These are phyloP conservation scores for Oreamnos americanus DNA, from an alignment of 2,113 vertebrate genomes.

Conservation along the genomic window DNA sequence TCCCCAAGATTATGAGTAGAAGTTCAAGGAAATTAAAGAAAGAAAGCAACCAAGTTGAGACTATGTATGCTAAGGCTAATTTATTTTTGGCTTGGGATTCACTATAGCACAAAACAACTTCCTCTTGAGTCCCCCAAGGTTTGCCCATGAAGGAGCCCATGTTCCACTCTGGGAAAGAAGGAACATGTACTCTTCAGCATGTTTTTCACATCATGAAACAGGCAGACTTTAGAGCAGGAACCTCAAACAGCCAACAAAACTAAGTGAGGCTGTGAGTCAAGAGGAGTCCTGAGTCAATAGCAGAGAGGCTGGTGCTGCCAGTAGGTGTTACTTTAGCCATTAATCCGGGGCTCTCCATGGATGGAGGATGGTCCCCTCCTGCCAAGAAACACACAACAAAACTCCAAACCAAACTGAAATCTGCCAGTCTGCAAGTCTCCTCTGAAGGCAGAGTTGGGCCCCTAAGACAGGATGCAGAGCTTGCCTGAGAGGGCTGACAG, in stretches of 20 bases:
- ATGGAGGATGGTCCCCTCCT: slow-evolving; percentile 47
- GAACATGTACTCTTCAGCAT: not conserved
- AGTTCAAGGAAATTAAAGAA: not conserved
- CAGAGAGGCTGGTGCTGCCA: slow-evolving; percentile 65
- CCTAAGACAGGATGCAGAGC: slow-evolving; percentile 73
- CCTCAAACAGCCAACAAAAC: not conserved
- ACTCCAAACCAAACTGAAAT: slow-evolving; percentile 83
- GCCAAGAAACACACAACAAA: slow-evolving; percentile 84
- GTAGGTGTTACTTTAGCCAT: slow-evolving; percentile 81
- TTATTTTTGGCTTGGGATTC: not conserved
- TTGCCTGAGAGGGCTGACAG: slow-evolving; percentile 58
- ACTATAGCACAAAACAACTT: not conserved
- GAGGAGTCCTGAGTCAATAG: slow-evolving; percentile 66
- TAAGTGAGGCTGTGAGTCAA: not conserved
- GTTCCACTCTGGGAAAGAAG: not conserved
- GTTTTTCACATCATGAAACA: not conserved
- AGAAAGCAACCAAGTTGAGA: not conserved
- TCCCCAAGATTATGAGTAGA: not conserved
- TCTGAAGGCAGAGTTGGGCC: slow-evolving; percentile 62
- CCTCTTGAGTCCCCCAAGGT: not conserved
- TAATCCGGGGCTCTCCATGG: slow-evolving; percentile 72
- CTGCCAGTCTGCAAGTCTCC: slow-evolving; percentile 79
- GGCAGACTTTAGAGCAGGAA: not conserved
- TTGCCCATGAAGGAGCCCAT: not conserved
- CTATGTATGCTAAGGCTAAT: not conserved